phyloP scores from a whole-genome alignment of 2,797 vertebrate genomes.

The Triplophysa bombifrons region DNA sequence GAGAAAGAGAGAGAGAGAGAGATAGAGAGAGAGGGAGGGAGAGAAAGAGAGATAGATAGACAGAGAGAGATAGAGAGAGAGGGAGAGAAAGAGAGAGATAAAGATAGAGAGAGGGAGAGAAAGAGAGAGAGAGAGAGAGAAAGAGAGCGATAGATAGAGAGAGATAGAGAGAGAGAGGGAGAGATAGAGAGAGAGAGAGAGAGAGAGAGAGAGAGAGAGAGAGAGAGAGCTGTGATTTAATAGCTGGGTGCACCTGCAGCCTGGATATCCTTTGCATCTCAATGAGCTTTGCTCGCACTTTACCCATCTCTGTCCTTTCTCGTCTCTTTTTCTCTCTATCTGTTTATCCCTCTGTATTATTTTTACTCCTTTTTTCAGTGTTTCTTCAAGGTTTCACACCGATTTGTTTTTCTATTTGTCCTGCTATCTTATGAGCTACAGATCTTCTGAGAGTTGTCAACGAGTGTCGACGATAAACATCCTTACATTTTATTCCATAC shows the following conservation, averaged over 20 bases:
- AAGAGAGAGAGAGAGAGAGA: slow-evolving; percentile 29
- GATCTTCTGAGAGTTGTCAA: no score
- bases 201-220: slow-evolving; percentile 18
- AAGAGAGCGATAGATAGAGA: slow-evolving; percentile 22
- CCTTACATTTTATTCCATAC: neutral
- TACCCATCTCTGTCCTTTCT: slow-evolving; percentile 44
- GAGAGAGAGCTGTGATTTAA: slow-evolving; percentile 77
- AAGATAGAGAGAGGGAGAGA: no score
- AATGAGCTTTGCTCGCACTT: slow-evolving; percentile 73
- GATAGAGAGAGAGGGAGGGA: no score
- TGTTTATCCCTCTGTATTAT: slow-evolving; percentile 52
- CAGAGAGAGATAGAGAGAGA: no score
- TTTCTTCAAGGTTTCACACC: neutral
- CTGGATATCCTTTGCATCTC: slow-evolving; percentile 80
- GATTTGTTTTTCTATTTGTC: neutral
- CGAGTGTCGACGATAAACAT: neutral
- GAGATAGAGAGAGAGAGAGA: slow-evolving; percentile 17
- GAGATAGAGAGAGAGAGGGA: slow-evolving; percentile 17
- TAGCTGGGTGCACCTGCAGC: slow-evolving; percentile 82
- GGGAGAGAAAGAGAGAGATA: no score
- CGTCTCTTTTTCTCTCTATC: slow-evolving; percentile 36
- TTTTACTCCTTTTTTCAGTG: slow-evolving; percentile 32
- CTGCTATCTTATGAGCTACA: neutral
- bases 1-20: no score
- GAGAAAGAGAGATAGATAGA: no score